These are phyloP conservation scores for Rhopalosiphum padi DNA, from an alignment of 1,140 invertebrate genomes.

Conservation along the genomic window DNA sequence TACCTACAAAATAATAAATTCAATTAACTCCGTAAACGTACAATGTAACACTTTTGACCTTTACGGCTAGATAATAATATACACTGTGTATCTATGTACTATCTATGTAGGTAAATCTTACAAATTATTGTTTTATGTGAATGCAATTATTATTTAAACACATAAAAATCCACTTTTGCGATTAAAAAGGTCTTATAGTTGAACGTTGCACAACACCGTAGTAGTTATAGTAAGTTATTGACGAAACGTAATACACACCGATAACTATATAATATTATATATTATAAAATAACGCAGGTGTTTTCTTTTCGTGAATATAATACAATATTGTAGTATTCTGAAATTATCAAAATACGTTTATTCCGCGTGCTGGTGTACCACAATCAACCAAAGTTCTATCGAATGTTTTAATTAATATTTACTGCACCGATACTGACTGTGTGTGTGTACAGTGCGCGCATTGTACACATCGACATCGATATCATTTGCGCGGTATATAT, in stretches of 20 bases:
- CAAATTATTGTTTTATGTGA: not conserved
- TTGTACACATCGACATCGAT: not conserved
- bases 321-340: not conserved
- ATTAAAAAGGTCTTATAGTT: not conserved
- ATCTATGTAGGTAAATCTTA: not conserved
- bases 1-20: not conserved
- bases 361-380: not conserved
- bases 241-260: not conserved
- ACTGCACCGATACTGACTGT: not conserved
- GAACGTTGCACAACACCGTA: not conserved
- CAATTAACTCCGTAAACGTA: not conserved
- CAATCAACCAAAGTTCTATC: not conserved
- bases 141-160: not conserved
- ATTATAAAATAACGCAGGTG: not conserved
- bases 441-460: not conserved
- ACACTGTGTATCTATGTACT: not conserved
- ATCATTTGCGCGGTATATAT: not conserved
- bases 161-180: not conserved
- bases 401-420: not conserved
- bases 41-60: not conserved
- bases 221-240: not conserved
- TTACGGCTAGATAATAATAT: not conserved
- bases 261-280: not conserved
- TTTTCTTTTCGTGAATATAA: not conserved
- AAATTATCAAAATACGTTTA: conserved; percentile 3